Evolutionary conservation across 2,797 vertebrate genomes (phyloP).

Genomic region (Hippocampus kuda): DNA sequence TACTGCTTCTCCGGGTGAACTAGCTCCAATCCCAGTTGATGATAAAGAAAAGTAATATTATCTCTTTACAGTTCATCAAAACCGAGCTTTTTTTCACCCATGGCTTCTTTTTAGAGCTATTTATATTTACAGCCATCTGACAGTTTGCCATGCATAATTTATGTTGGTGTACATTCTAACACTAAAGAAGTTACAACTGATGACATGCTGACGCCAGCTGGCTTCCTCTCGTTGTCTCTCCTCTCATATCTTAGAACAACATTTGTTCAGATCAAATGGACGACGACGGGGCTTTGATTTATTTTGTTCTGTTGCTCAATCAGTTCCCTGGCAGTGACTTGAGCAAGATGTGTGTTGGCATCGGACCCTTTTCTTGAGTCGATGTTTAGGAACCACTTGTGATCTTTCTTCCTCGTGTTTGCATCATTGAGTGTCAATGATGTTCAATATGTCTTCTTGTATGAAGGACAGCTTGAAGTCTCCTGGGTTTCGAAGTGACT

Average conservation of each 20-base stretch:
- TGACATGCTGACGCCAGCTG: conserved; percentile 16
- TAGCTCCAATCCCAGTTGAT: background rate
- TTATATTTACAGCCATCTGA: conserved; percentile 8
- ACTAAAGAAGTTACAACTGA: conserved; percentile 21
- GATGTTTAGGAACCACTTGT: background rate
- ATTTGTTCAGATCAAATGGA: conserved; percentile 51
- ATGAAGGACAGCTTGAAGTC: background rate
- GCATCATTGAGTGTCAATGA: background rate
- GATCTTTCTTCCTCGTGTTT: background rate
- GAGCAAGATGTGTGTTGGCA: conserved; percentile 9
- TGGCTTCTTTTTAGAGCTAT: conserved; percentile 9
- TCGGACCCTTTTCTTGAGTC: background rate
- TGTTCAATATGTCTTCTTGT: conserved; percentile 1
- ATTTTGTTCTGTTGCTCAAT: conserved; percentile 17
- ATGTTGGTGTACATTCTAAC: background rate
- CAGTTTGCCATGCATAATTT: background rate
- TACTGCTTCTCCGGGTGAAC: background rate
- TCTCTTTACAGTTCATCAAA: background rate
- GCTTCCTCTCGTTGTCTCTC: conserved; percentile 18
- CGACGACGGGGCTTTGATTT: conserved; percentile 26
- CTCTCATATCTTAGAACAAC: conserved; percentile 53
- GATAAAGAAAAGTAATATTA: background rate
- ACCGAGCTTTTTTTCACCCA: background rate
- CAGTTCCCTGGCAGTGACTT: conserved; percentile 8
- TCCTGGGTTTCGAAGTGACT: background rate